phyloP scores from a whole-genome alignment of 2,888 invertebrate species.

The Drosophila paranaensis region DNA sequence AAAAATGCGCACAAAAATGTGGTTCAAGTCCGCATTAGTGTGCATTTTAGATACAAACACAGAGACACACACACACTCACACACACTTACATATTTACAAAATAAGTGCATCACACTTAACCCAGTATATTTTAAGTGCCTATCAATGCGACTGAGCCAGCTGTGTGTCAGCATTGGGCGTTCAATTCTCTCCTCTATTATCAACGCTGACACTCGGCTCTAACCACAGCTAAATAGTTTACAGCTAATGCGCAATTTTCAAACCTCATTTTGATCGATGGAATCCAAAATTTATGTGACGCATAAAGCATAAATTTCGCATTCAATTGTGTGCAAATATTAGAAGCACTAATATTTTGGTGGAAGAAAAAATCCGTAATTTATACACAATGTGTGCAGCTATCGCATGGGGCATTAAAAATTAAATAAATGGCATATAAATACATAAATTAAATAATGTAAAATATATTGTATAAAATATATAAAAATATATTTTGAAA shows the following conservation, averaged over 20 bases:
- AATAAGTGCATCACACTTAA: conserved; percentile 63
- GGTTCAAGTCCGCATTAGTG: conserved; percentile 32
- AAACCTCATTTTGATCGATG: conserved; percentile 24
- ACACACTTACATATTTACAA: neutral
- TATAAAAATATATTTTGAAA: neutral
- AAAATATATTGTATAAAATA: no score
- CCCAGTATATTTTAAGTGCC: conserved; percentile 59
- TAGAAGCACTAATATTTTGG: neutral
- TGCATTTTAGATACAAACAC: conserved; percentile 19
- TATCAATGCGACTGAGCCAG: conserved; percentile 42
- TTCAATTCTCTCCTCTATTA: neutral
- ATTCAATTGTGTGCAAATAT: neutral
- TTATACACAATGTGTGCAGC: neutral
- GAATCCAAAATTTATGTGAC: neutral
- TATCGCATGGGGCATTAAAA: no score
- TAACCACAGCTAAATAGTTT: conserved; percentile 40
- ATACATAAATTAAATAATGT: no score
- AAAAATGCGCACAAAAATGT: conserved; percentile 28
- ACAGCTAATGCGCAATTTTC: conserved; percentile 45
- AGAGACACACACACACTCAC: neutral
- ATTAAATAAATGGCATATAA: neutral
- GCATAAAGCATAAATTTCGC: neutral
- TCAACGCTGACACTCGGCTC: conserved; percentile 15
- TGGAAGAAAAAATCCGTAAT: neutral
- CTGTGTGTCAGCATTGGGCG: conserved; percentile 48